Conservation (phyloP, 2,113 vertebrate species). For the Anser brachyrhynchus region DNA sequence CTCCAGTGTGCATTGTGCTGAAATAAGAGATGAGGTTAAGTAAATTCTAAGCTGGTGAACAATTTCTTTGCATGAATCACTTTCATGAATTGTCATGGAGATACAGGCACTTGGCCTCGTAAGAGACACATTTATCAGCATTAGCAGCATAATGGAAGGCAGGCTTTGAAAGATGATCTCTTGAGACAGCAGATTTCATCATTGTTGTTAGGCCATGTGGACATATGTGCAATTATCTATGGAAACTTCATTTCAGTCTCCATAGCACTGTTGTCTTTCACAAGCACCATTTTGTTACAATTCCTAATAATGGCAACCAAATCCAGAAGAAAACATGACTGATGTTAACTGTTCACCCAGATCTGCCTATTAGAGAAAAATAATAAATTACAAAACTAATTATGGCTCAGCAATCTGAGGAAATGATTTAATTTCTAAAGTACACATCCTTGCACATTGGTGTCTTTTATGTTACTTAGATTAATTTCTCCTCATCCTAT, state of each 20-base stretch:
- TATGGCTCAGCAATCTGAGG: not conserved
- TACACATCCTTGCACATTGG: not conserved
- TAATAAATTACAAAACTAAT: not conserved
- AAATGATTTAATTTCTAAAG: not conserved
- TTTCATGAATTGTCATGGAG: constrained; percentile 55
- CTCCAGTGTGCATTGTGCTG: constrained; percentile 22
- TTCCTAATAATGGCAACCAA: constrained; percentile 25
- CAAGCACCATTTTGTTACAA: not conserved
- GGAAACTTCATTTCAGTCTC: constrained; percentile 4
- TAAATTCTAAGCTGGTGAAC: constrained; percentile 34
- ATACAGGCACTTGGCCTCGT: constrained; percentile 6
- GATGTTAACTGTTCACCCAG: not conserved
- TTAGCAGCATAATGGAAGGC: constrained; percentile 41
- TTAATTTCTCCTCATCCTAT: not conserved
- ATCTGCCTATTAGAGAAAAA: not conserved
- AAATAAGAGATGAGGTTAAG: constrained; percentile 51
- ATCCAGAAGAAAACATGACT: constrained; percentile 4
- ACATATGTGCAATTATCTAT: constrained; percentile 23
- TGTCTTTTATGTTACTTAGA: not conserved
- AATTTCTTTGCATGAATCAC: constrained; percentile 49
- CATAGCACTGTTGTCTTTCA: not conserved
- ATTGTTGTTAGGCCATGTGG: not conserved
- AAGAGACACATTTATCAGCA: constrained; percentile 22
- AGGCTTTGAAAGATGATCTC: constrained; percentile 34
- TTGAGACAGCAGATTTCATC: constrained; percentile 36